Conservation (phyloP, 1,140 invertebrate species). For the Kradibia gibbosae region DNA sequence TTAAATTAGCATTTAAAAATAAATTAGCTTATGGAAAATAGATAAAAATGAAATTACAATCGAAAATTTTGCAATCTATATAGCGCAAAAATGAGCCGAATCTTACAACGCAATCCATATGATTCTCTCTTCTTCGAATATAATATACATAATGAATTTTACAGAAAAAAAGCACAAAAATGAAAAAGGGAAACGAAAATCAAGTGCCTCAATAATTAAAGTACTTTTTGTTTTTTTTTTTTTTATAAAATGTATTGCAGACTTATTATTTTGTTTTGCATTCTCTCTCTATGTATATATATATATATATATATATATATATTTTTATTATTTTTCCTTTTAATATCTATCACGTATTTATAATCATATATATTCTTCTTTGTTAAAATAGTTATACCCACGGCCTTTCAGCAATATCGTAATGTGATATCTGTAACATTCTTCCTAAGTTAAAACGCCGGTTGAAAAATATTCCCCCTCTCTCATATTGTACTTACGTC, state of each 20-base stretch:
- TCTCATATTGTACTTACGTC: background rate
- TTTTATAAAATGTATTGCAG: no score
- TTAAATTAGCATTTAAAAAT: no score
- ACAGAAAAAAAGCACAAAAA: constrained; percentile 47
- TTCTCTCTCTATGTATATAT: no score
- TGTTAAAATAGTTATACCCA: constrained; percentile 49
- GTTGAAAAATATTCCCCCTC: constrained; percentile 50
- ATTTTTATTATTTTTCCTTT: constrained; percentile 21
- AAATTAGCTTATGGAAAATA: no score
- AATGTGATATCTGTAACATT: constrained; percentile 37
- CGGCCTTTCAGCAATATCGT: constrained; percentile 40
- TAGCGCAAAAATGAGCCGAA: no score
- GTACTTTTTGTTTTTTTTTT: no score
- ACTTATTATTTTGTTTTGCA: no score
- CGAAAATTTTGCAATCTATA: no score
- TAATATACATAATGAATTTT: constrained; percentile 47
- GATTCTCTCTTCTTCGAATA: constrained; percentile 47
- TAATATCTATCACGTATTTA: constrained; percentile 33
- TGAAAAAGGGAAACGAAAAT: constrained; percentile 15
- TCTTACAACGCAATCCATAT: background rate
- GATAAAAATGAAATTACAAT: background rate
- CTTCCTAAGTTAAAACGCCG: constrained; percentile 36
- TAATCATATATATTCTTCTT: constrained; percentile 40
- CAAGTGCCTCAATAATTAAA: no score
- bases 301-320: no score